Base-by-base conservation (phyloP, 2,888 invertebrate species). In the Sarcophaga variegata region DNA sequence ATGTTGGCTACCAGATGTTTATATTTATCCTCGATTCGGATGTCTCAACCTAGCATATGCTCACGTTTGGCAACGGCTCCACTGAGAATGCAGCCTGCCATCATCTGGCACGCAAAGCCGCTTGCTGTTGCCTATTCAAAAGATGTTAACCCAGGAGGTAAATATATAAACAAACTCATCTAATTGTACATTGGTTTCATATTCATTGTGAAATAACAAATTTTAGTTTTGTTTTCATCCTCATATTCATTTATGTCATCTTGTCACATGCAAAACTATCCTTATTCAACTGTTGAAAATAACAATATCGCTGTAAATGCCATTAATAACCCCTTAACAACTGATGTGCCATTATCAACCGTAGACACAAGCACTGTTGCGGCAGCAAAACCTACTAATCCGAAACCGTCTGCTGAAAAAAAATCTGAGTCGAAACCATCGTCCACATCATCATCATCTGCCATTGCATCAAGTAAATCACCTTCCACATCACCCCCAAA, bases 1-100 rank as follows among this genome's bases (percentile, higher is more conserved):
- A 87, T 87, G 87, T 72, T 85, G 63, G 84, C 76, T 5, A 17
- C 67, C 4, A 70, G 84, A 49, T 71, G 76, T 79, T 67, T 87
- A 14, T 76, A 81, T 69, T 69, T 75, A 63, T 49, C 76, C 59
- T 69, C 37, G 27, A 20, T 71, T 22, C 54, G 76, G 12, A 37
- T 84, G 54, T 25, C 17, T 4, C 49, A 47, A 2, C 67, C 84
- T 1, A 25, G n/a, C 0, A 59, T 76, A 12, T 20, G 69, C 66
- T 63, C 69, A 4, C 27, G 79, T 70, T n/a, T 70, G n/a, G 27
- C 64, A 11, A 47, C 63, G 17, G 14, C 64, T 20, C 54, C 54
- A 17, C 17, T 54, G 1, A 54, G 17, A 5, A 54, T 54, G 54
- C 54, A 69, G 69, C 70, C 84, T 37, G 20, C 60, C 8, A 67